Percentiles rank a stretch among this genome's conserved stretches.
Conservation (phyloP, 1,140 invertebrate species). For the Dendroctonus valens region DNA sequence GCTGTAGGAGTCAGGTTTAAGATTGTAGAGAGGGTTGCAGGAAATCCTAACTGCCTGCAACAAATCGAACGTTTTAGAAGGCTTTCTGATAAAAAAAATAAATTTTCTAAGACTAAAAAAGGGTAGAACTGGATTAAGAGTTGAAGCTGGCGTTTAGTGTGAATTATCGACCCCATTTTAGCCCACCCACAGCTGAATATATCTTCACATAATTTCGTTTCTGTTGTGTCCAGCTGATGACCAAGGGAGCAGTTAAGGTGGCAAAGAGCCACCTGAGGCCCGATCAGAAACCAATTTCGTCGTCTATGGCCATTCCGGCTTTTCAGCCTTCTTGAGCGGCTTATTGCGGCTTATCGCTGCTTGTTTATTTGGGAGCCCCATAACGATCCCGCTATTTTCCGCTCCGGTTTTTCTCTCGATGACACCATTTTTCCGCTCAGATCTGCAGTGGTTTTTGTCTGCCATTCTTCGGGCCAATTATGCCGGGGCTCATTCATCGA, state of each 20-base stretch:
- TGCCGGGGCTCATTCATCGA: slow-evolving; percentile 8
- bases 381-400: too few relatives aligned
- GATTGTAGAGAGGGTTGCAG: slow-evolving; percentile 38
- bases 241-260: slow-evolving; percentile 38
- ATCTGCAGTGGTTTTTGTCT: too few relatives aligned
- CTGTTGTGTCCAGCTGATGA: slow-evolving; percentile 36
- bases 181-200: not conserved
- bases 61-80: slow-evolving; percentile 3
- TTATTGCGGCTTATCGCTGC: not conserved
- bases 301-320: slow-evolving; percentile 31
- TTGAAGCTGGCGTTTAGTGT: not conserved
- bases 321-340: slow-evolving; percentile 8
- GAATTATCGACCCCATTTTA: not conserved
- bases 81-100: too few relatives aligned
- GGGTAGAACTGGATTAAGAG: not conserved
- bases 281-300: slow-evolving; percentile 39
- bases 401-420: too few relatives aligned
- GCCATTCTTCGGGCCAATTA: too few relatives aligned
- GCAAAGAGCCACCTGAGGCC: slow-evolving; percentile 43
- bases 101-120: too few relatives aligned
- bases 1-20: slow-evolving; percentile 46
- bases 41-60: slow-evolving; percentile 48
- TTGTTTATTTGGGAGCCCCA: slow-evolving; percentile 1
- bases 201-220: not conserved
- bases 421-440: too few relatives aligned